These are phyloP conservation scores for Epirrhoe tristata DNA, from an alignment of 2,888 invertebrate genomes.

Conservation along the genomic window DNA sequence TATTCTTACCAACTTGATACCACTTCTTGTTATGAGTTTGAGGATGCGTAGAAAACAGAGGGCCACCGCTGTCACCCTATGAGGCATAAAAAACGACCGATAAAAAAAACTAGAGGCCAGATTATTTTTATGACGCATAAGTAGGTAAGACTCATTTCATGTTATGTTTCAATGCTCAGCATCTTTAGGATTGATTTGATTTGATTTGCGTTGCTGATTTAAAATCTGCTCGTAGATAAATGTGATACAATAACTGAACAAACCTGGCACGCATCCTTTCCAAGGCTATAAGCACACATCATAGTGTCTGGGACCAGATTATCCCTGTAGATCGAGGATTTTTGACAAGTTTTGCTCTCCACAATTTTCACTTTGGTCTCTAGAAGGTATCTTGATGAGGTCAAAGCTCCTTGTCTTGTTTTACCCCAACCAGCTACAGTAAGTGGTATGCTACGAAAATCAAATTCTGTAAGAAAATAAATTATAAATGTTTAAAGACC, in stretches of 20 bases:
- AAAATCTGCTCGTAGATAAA: too few relatives aligned
- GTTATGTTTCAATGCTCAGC: too few relatives aligned
- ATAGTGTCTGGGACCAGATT: slow-evolving; percentile 74
- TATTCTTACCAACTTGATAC: slow-evolving; percentile 85
- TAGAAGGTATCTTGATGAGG: slow-evolving; percentile 75
- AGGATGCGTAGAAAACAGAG: slow-evolving; percentile 80
- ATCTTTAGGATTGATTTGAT: too few relatives aligned
- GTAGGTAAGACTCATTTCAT: too few relatives aligned
- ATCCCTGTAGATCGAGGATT: slow-evolving; percentile 70
- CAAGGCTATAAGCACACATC: slow-evolving; percentile 86
- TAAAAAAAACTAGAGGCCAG: neutral
- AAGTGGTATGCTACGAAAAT: slow-evolving; percentile 61
- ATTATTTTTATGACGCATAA: too few relatives aligned
- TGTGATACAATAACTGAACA: slow-evolving; percentile 21
- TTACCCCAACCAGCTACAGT: slow-evolving; percentile 83
- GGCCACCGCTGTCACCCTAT: slow-evolving; percentile 90
- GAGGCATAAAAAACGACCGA: slow-evolving; percentile 31
- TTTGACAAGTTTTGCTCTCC: slow-evolving; percentile 60
- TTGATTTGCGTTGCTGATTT: neutral
- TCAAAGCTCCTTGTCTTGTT: slow-evolving; percentile 68
- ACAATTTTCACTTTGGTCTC: slow-evolving; percentile 81
- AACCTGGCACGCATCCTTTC: slow-evolving; percentile 88
- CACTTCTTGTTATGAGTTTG: slow-evolving; percentile 74
- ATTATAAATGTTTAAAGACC: neutral
- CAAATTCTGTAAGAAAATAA: slow-evolving; percentile 57